Conservation (phyloP, 2,888 invertebrate genomes). For the Platycheirus rosarum region DNA sequence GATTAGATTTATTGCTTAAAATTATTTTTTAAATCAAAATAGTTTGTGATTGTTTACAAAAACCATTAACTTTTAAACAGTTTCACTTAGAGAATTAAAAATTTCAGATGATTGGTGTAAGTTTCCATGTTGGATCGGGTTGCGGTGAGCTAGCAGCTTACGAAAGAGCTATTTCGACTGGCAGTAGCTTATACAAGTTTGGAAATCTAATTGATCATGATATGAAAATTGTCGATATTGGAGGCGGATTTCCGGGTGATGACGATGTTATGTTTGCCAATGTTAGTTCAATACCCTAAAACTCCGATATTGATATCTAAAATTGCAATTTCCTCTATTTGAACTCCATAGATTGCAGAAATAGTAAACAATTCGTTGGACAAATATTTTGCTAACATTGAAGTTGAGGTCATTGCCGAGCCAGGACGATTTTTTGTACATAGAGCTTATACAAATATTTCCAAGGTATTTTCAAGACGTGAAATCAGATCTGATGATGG, state of each 20-base stretch:
- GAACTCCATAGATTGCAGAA: slow-evolving; percentile 86
- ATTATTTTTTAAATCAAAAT: too few relatives aligned
- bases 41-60: too few relatives aligned
- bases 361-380: slow-evolving; percentile 92
- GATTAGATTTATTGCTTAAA: too few relatives aligned
- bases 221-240: slow-evolving; percentile 92
- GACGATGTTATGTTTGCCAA: slow-evolving; percentile 79
- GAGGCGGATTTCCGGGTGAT: slow-evolving; percentile 95
- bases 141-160: slow-evolving; percentile 93
- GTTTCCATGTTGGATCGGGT: slow-evolving; percentile 98
- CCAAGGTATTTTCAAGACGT: slow-evolving; percentile 92
- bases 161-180: slow-evolving; percentile 89
- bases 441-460: slow-evolving; percentile 96
- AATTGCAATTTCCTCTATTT: too few relatives aligned
- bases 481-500: slow-evolving; percentile 78
- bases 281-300: too few relatives aligned
- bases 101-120: slow-evolving; percentile 87
- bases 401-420: slow-evolving; percentile 95
- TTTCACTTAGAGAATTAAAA: too few relatives aligned
- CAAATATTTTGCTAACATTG: slow-evolving; percentile 89
- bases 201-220: slow-evolving; percentile 89
- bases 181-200: slow-evolving; percentile 89
- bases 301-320: too few relatives aligned
- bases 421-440: slow-evolving; percentile 98
- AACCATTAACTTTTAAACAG: too few relatives aligned